Percentiles rank a stretch among this genome's conserved stretches.
These are phyloP conservation scores for Brachionus calyciflorus DNA, from an alignment of 1,140 invertebrate species.

Conservation along the genomic window DNA sequence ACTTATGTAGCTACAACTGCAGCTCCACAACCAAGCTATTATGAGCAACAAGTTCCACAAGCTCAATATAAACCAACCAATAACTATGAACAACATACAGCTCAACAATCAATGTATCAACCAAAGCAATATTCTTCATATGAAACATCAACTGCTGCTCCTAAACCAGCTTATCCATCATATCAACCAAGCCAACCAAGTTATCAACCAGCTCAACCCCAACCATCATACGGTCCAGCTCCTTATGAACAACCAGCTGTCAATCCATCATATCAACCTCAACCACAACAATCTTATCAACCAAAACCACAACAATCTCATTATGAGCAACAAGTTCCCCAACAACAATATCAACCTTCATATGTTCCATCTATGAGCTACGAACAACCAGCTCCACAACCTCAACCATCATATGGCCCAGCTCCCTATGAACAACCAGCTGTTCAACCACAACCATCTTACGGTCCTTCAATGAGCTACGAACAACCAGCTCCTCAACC, in stretches of 20 bases:
- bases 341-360: neutral
- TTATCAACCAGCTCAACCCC: neutral
- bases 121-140: too few relatives aligned
- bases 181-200: neutral
- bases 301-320: neutral
- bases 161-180: neutral
- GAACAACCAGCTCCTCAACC: neutral
- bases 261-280: neutral
- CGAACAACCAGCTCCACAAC: neutral
- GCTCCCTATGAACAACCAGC: neutral
- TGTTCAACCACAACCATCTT: neutral
- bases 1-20: neutral
- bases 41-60: neutral
- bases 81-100: neutral
- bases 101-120: neutral
- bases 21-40: neutral
- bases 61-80: neutral
- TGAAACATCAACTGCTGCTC: too few relatives aligned
- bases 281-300: neutral
- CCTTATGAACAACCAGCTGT: neutral
- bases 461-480: neutral
- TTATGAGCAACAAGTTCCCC: neutral
- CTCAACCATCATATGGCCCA: neutral
- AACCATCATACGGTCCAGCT: neutral
- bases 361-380: too few relatives aligned